Base-by-base conservation (phyloP, 2,797 vertebrate genomes). In the Enteromius treurensis region DNA sequence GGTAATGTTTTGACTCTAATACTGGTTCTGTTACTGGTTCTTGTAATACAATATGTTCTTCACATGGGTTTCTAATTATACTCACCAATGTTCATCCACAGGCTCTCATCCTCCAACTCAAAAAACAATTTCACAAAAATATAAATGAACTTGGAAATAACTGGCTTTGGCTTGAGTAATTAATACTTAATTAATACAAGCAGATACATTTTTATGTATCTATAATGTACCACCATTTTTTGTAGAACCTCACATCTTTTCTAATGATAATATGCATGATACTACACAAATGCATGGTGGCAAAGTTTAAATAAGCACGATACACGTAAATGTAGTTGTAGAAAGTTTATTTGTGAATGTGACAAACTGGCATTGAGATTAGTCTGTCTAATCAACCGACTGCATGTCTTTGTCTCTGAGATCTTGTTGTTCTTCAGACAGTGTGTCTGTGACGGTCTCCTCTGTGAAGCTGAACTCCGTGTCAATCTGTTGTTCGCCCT, bases 381-480 rank as follows among this genome's bases (percentile, higher is more conserved):
- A 65, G 58, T 29, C 49, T 40, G 21, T 85, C 91, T 90, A 95
- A 90, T 95, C 94, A 64, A 95, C 94, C 0, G 91, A 90, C 86
- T 94, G 92, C 90, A 95, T 93, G 74, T 94, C 93, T 87, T 91
- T 82, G 88, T 93, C 91, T 89, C 90, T 92, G 86, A 91, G 86
- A 75, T 88, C 85, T 79, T 94, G 93, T 79, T 40, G 7, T 85
- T 82, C 89, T 0, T 87, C 88, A 26, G 88, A 77, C 26, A 79
- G 19, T 7, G 74, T 84, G 42, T 91, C 90, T 79, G 86, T 90
- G 32, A 83, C 51, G 32, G 29, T 64, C 37, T 86, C 47, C 47
- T 86, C 64, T 74, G 15, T 45, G 45, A 55, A 23, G 67, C 37
- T 73, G 4, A 65, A n/a, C 29, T 83, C 79, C 17, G 55, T 77